Percentiles rank a stretch among this genome's conserved stretches.
These are phyloP conservation scores for Ophraella communa DNA, from an alignment of 2,888 invertebrate species.

Conservation along the genomic window DNA sequence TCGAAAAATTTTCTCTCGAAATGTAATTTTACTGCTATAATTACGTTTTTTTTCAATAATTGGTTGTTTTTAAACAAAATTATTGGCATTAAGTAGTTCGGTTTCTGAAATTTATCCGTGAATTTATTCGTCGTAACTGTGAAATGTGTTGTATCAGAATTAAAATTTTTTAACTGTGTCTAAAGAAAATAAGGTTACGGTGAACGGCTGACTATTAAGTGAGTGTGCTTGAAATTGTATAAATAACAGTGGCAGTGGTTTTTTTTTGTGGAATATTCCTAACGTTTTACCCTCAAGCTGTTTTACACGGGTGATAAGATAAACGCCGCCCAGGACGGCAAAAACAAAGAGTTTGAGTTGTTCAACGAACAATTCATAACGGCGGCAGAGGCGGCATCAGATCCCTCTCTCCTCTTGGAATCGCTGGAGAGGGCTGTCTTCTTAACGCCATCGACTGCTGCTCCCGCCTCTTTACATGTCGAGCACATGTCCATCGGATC, in stretches of 20 bases:
- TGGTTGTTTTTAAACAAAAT: slow-evolving; percentile 30
- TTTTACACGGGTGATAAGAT: slow-evolving; percentile 54
- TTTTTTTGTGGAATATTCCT: neutral
- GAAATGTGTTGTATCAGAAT: slow-evolving; percentile 21
- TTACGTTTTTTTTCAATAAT: slow-evolving; percentile 10
- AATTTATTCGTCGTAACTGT: neutral
- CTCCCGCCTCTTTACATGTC: slow-evolving; percentile 50
- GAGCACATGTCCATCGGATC: slow-evolving; percentile 50
- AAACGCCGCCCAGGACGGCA: slow-evolving; percentile 51
- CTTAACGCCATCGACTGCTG: slow-evolving; percentile 52
- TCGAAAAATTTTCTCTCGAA: neutral
- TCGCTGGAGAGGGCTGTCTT: slow-evolving; percentile 52
- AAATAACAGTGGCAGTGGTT: neutral
- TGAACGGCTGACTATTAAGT: neutral
- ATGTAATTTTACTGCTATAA: neutral
- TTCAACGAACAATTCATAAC: slow-evolving; percentile 50
- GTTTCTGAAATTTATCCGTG: slow-evolving; percentile 2
- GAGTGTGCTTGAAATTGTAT: neutral
- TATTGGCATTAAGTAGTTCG: too few relatives aligned
- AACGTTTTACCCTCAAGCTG: slow-evolving; percentile 44
- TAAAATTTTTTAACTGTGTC: neutral
- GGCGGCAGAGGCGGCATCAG: slow-evolving; percentile 42
- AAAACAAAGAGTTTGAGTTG: slow-evolving; percentile 49
- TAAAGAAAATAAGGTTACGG: too few relatives aligned
- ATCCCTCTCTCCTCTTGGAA: slow-evolving; percentile 46